These are phyloP conservation scores for Abscondita cerata DNA, from an alignment of 2,888 invertebrate species.

Conservation along the genomic window DNA sequence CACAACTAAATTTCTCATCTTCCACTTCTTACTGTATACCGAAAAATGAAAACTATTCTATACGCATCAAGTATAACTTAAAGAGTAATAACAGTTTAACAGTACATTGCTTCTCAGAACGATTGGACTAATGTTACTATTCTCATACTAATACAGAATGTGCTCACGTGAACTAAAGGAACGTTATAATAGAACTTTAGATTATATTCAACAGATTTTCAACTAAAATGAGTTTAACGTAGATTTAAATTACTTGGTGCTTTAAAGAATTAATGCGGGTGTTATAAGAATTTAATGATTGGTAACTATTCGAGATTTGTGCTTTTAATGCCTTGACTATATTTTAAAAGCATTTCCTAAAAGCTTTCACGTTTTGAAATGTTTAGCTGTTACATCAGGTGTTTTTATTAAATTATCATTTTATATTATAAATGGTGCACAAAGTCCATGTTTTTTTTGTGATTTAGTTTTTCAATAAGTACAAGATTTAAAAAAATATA, in stretches of 20 bases:
- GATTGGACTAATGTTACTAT: slow-evolving; percentile 36
- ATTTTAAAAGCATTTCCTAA: too few species aligned
- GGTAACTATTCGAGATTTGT: too few species aligned
- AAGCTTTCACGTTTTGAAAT: too few species aligned
- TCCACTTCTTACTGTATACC: not conserved
- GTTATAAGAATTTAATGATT: too few species aligned
- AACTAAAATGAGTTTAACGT: slow-evolving; percentile 18
- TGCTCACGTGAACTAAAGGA: slow-evolving; percentile 27
- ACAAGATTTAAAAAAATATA: too few species aligned
- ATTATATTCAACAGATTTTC: slow-evolving; percentile 27
- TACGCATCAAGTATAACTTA: slow-evolving; percentile 25
- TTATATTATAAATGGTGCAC: not conserved
- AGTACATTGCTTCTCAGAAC: slow-evolving; percentile 42
- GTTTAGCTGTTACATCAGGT: too few species aligned
- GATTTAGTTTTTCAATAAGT: too few species aligned
- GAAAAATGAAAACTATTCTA: slow-evolving; percentile 20
- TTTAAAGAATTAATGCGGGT: not conserved
- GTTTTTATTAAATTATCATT: too few species aligned
- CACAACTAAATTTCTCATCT: not conserved
- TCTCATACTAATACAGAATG: slow-evolving; percentile 37
- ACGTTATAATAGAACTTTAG: slow-evolving; percentile 23
- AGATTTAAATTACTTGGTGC: slow-evolving; percentile 6
- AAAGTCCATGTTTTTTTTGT: not conserved
- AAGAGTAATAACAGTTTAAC: slow-evolving; percentile 44
- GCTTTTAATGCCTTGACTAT: too few species aligned